Evolutionary conservation across 2,113 vertebrate genomes (phyloP), one percentile per base, ranked within the genome.

Genomic region (Mixornis gularis): DNA sequence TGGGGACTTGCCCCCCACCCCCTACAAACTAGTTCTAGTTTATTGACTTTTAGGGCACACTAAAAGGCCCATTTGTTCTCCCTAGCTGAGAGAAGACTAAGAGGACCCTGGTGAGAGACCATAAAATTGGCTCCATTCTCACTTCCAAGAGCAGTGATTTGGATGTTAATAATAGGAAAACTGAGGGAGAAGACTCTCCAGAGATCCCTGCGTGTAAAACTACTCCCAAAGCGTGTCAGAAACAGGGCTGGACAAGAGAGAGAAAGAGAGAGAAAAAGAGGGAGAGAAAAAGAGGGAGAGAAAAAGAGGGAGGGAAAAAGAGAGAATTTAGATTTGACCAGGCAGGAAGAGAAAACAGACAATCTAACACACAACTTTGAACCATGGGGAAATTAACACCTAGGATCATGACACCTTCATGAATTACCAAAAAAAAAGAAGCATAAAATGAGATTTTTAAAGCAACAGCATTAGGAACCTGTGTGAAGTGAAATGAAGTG

Each of bases 1-100:
- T 49, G 66, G 44, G 58, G 71, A 58, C 60, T 43, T 79, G 27
- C 19, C 27, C 46, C 48, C 8, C 41, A 64, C 3, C 20, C 26
- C 22, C 55, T 52, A 58, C 65, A 78, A 87, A 76, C 43, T 41
- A 26, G 25, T 81, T 85, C 56, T 43, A 64, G 43, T 79, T 92
- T 79, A 87, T 20, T 81, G 62, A 89, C 62, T 86, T 84, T 68
- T 44, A 79, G 78, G 36, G 65, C 62, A 72, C 44, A 63, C 44
- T 87, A 69, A 74, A 92, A 91, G 41, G 40, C 27, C 70, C 73
- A 79, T 95, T 95, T 94, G 69, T 87, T 94, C 82, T 81, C 65
- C 63, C 36, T 49, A 64, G 65, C 58, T 93, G 84, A 1, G 12
- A 86, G 43, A 68, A 89, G 84, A 70, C 70, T 56, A 38, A 32